Evolutionary conservation across 2,888 invertebrate species (phyloP), one percentile per base, ranked within the genome.

Genomic region (Tachystola acroxantha): DNA sequence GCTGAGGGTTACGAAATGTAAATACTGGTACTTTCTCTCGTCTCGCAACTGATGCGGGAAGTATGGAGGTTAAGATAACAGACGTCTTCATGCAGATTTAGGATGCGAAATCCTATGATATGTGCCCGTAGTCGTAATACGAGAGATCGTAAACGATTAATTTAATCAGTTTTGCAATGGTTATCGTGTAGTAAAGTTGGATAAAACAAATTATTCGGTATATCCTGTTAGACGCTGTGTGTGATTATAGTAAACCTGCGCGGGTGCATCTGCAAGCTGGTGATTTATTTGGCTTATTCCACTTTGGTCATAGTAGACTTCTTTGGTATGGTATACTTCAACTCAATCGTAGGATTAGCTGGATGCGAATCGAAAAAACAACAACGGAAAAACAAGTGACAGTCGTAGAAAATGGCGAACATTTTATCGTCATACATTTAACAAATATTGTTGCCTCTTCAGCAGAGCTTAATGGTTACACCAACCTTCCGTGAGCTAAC

Each of bases 31-130:
- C 79, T 81, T 81, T 81, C 78, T 77, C 76, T 79, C 64, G 63
- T 66, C 71, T 73, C 68, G 69, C 66, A 69, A 70, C 68, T 70
- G 68, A 75, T 78, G 63, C 61, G 60, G 58, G 65, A 59, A 66
- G 65, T 69, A 81, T 76, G 74, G 78, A 82, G 84, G 81, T 84
- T 82, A 85, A 72, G 66, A 82, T 70, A 84, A 84, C 81, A 84
- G 65, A 65, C 68, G 54, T 68, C 66, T 71, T 59, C 60, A 61
- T 57, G 48, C 55, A 58, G 50, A 60, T 62, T 62, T 62, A 59
- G 61, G 56, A 59, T 68, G 60, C 63, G 53, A 66, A 71, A 64
- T 54, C 53, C 46, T 57, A 48, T 48, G 50, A 43, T 45, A 45
- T 57, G 46, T 50, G 9, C 13, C 26, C 10, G 26, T 26, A 11